Evolutionary conservation across 2,113 vertebrate genomes (phyloP), one percentile per base, ranked within the genome.

Genomic region (Centropristis striata): DNA sequence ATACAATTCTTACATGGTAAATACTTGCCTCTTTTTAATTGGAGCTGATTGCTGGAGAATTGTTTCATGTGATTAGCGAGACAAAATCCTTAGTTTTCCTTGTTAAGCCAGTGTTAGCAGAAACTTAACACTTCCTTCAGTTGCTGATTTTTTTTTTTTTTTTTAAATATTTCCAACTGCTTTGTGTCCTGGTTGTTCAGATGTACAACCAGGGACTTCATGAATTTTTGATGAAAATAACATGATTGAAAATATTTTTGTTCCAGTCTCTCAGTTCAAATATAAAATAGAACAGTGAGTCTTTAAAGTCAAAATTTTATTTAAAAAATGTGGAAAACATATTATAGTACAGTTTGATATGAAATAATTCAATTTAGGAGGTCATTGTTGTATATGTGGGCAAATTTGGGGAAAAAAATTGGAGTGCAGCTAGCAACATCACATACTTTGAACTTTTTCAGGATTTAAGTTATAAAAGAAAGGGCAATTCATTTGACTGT

Each of bases 51-150:
- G n/a, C n/a, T n/a, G n/a, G n/a, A n/a, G n/a, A n/a, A n/a, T n/a
- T n/a, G n/a, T 61, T 65, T n/a, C 11, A n/a, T 21, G 18, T 39
- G 8, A 47, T 78, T n/a, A 57, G 72, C 41, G 15, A 20, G 23
- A 46, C 37, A 46, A 5, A 16, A 36, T 25, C 47, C 1, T 8
- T 9, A 66, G 28, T 10, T 21, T 32, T 46, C 15, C 4, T 25
- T n/a, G 27, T 42, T 21, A n/a, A 42, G 21, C 14, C 11, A 16
- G 20, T 44, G 21, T 39, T 25, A 36, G 23, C 18, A 9, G 2
- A 13, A 50, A 4, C 4, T 4, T 20, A n/a, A 36, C 6, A 12
- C 27, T 46, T 64, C n/a, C 36, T 54, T 18, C 2, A 21, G 2
- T 54, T 53, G 13, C 37, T 61, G 6, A 6, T 11, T 10, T 12